Evolutionary conservation across 1,140 invertebrate genomes (phyloP).

Genomic region (Leptestheria dahalacensis): DNA sequence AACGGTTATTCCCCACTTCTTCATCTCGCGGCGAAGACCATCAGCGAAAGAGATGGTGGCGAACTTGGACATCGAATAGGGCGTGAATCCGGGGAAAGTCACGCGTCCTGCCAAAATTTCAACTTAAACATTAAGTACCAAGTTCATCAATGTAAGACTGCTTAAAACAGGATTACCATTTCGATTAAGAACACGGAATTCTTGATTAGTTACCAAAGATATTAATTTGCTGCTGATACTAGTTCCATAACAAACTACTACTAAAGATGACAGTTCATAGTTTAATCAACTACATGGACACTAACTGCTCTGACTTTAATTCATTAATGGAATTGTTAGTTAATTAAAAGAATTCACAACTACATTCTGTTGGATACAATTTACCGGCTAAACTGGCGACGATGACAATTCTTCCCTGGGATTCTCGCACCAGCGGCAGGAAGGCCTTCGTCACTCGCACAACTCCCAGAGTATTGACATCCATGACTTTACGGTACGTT

Average conservation of each 20-base stretch:
- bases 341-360: no score
- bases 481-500: constrained; percentile 27
- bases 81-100: constrained; percentile 33
- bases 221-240: no score
- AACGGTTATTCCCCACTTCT: constrained; percentile 35
- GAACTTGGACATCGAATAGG: constrained; percentile 37
- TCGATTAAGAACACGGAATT: background rate
- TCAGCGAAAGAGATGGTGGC: constrained; percentile 36
- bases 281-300: no score
- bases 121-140: no score
- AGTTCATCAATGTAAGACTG: no score
- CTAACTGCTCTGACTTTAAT: no score
- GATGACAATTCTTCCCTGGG: constrained; percentile 34
- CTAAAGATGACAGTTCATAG: no score
- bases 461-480: constrained; percentile 37
- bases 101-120: constrained; percentile 27
- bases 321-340: no score
- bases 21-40: constrained; percentile 36
- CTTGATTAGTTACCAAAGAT: no score
- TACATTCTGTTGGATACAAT: constrained; percentile 7
- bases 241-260: no score
- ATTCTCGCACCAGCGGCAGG: constrained; percentile 30
- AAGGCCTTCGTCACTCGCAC: constrained; percentile 34
- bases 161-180: background rate
- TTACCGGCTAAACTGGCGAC: constrained; percentile 35